Percentiles rank a stretch among this genome's conserved stretches.
Evolutionary conservation across 1,140 invertebrate species (phyloP).

Genomic region (Brachionus paranguensis): DNA sequence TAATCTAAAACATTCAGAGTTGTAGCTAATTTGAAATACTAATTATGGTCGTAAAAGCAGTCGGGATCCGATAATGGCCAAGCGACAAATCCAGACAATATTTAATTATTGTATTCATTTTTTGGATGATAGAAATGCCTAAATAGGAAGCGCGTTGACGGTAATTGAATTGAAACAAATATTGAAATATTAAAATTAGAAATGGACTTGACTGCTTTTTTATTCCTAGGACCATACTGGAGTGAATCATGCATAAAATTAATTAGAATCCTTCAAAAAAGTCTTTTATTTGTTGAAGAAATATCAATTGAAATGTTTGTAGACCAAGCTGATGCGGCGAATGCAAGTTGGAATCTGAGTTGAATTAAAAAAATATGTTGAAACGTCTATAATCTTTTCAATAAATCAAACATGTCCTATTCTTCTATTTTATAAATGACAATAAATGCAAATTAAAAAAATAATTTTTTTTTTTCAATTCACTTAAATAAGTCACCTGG

Average conservation of each 20-base stretch:
- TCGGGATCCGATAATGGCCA: slow-evolving; percentile 1
- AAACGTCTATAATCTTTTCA: neutral
- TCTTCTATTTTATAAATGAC: neutral
- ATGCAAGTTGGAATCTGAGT: neutral
- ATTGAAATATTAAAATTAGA: slow-evolving; percentile 12
- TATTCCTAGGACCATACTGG: neutral
- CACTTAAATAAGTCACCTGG: neutral
- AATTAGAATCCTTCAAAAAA: slow-evolving; percentile 36
- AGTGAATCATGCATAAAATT: slow-evolving; percentile 37
- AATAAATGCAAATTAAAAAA: neutral
- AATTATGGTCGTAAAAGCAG: neutral
- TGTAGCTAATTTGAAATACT: neutral
- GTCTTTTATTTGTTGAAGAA: neutral
- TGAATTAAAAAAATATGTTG: neutral
- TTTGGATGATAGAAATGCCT: neutral
- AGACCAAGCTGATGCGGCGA: neutral
- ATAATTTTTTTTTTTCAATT: neutral
- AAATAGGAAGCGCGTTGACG: slow-evolving; percentile 14
- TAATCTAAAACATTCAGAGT: neutral
- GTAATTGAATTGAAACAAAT: slow-evolving; percentile 27
- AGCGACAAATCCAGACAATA: slow-evolving; percentile 25
- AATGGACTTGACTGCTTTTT: slow-evolving; percentile 25
- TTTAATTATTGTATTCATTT: slow-evolving; percentile 28
- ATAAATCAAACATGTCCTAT: neutral
- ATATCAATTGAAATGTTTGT: slow-evolving; percentile 5